Base-by-base conservation (phyloP, 2,888 invertebrate genomes). In the Pinctada fucata region DNA sequence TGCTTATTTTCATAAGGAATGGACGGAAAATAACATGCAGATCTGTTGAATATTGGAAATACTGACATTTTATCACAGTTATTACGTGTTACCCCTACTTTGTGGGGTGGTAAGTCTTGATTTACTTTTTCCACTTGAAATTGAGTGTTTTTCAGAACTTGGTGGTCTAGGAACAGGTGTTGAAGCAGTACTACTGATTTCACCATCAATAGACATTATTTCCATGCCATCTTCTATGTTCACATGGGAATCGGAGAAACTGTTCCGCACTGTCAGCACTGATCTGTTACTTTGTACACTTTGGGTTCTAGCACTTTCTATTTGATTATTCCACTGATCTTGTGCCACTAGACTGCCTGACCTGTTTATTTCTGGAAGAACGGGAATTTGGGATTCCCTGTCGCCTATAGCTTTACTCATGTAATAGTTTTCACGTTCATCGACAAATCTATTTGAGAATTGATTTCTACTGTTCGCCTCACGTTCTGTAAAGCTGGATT, bases 321-420 rank as follows among this genome's bases (percentile, higher is more conserved):
- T 58, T 71, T 79, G 51, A 47, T 83, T 80, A 66, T 84, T 87
- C 68, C 84, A 85, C 70, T 84, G 50, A 16, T 88, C 88, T 72
- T 89, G 90, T 16, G 87, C 85, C 51, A 90, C 85, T 50, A 90
- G 84, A 71, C 86, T 87, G 2, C 88, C 87, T 51, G 85, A 86
- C 66, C 86, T 81, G 52, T 84, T 86, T 70, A 90, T 88, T 73
- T 88, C 86, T 10, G 89, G 90, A 64, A 90, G 80, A 70, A 86
- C 83, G 16, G 88, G 80, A n/a, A 79, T 79, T 73, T 83, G 79
- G 51, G 79, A 80, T 5, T 83, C 83, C 49, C 65, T 64, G 5
- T 16, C 51, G 6, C 8, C 13, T 58, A 58, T 10, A 10, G 13
- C 58, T 58, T 58, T 58, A 13, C 13, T 58, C 58, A 58, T 58